Base-by-base conservation (phyloP, 2,113 vertebrate genomes). In the Oreotragus oreotragus region DNA sequence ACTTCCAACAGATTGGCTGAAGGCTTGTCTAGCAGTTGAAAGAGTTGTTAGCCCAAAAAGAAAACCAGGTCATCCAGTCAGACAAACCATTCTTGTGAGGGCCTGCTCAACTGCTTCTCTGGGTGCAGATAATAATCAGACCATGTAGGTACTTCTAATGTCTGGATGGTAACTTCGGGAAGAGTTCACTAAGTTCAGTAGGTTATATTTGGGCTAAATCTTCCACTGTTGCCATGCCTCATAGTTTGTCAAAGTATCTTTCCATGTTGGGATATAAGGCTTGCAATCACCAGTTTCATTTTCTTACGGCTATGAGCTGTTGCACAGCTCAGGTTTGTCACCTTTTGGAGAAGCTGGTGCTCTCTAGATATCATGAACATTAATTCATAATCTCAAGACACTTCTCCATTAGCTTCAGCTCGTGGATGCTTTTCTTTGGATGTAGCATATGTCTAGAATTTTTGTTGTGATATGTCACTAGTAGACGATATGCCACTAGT, bases 11-110 rank as follows among this genome's bases (percentile, higher is more conserved):
- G 92, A 73, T 93, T 92, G 89, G 19, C 79, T 79, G 79, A 93
- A 92, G 88, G 73, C 51, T 97, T 89, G 73, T 84, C 19, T 91
- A 96, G 57, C 80, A 77, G 84, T 70, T 80, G 92, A 85, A 94
- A 91, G 47, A 90, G 30, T 58, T 96, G 51, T 94, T 95, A 97
- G 77, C 36, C 33, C 84, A 43, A 79, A 88, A 85, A 70, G 58
- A 96, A 73, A 96, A 73, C 43, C 15, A 15, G 91, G 96, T 84
- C 94, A 93, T 66, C 30, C 86, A 80, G 58, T 94, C 70, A 86
- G 60, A 83, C 19, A 88, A 84, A 85, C n/a, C 53, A 49, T 93
- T 93, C 77, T 94, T 49, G 84, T 36, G 83, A 88, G 85, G 39
- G n/a, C 64, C 19, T 88, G 79, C 70, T 87, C 62, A 87, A 5